Evolutionary conservation across 2,888 invertebrate species (phyloP), one percentile per base, ranked within the genome.

Genomic region (Carpatolechia fugitivella): DNA sequence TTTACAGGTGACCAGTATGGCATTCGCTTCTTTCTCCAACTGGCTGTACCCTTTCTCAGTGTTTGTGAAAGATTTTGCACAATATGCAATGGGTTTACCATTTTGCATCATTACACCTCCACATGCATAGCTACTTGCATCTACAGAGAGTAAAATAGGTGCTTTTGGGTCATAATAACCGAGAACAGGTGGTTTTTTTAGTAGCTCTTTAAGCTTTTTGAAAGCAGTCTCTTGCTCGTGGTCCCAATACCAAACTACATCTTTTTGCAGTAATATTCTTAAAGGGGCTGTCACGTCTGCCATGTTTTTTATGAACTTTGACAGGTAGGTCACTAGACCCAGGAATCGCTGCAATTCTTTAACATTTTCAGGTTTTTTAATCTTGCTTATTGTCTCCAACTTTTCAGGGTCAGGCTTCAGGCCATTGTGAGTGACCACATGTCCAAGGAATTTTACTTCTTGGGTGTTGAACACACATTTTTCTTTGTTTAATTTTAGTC

Each of bases 11-110:
- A 56, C 52, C 13, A 59, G 20, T 11, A 54, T 52, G 0, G 55
- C 57, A 35, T 53, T 54, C 4, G 51, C 35, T 33, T 59, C 59
- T 52, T 59, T 59, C 51, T 59, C 57, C 1, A 57, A 31, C 16
- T 57, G 57, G 7, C 55, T 55, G 14, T 56, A 59, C 1, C 38
- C 46, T 20, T 47, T 24, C 52, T 59, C 57, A 6, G 57, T 56
- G 20, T 60, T 57, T 1, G 57, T 56, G 8, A 60, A 57, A 1
- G 59, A 49, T 52, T 55, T 57, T 1, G 57, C 57, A 35, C 57
- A 56, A 44, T 57, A 60, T 5, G 55, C 57, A 14, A 60, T 54
- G 1, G 57, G 54, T 18, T 56, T 50, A 11, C 11, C 46, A 8
- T 56, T 33, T 50, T 57, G 57, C 7, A 57, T 49, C 20, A 56